A percentile compares a stretch with the other conserved stretches of the same genome.
Conservation (phyloP, 1,140 invertebrate genomes). For the Ips typographus region DNA sequence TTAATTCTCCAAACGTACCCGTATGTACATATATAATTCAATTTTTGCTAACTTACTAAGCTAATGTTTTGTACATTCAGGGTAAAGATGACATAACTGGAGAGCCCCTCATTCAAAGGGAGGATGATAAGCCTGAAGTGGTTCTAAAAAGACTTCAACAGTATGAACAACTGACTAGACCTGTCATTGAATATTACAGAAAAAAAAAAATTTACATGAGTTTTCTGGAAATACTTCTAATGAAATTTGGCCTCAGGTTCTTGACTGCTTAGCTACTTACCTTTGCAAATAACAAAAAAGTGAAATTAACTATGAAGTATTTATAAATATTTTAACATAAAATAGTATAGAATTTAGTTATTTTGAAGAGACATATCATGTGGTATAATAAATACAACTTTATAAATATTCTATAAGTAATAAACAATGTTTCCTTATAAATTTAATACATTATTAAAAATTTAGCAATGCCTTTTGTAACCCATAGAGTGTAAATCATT, state of each 20-base stretch:
- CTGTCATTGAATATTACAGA: constrained; percentile 83
- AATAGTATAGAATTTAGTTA: too few species aligned
- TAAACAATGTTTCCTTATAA: too few species aligned
- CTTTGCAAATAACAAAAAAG: constrained; percentile 39
- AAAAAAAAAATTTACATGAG: constrained; percentile 72
- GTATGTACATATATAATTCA: constrained; percentile 34
- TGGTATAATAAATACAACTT: too few species aligned
- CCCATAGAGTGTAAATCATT: too few species aligned
- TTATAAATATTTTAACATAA: too few species aligned
- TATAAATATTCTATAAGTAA: too few species aligned
- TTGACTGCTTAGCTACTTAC: constrained; percentile 55
- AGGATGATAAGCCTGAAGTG: constrained; percentile 89
- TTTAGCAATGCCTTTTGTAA: too few species aligned
- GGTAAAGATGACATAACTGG: constrained; percentile 91
- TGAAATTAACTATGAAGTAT: constrained; percentile 5
- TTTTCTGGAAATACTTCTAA: constrained; percentile 79
- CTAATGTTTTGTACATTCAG: constrained; percentile 15
- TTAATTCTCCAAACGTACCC: constrained; percentile 85
- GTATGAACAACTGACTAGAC: constrained; percentile 75
- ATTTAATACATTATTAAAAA: too few species aligned
- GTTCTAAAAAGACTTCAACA: constrained; percentile 77
- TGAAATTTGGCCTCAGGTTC: constrained; percentile 82
- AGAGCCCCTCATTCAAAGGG: constrained; percentile 80
- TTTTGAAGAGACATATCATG: too few species aligned
- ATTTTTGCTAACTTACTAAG: too few species aligned